Percentiles rank a stretch among this genome's conserved stretches.
These are phyloP conservation scores for Colistium nudipinnis DNA, from an alignment of 2,113 vertebrate genomes.

Conservation along the genomic window DNA sequence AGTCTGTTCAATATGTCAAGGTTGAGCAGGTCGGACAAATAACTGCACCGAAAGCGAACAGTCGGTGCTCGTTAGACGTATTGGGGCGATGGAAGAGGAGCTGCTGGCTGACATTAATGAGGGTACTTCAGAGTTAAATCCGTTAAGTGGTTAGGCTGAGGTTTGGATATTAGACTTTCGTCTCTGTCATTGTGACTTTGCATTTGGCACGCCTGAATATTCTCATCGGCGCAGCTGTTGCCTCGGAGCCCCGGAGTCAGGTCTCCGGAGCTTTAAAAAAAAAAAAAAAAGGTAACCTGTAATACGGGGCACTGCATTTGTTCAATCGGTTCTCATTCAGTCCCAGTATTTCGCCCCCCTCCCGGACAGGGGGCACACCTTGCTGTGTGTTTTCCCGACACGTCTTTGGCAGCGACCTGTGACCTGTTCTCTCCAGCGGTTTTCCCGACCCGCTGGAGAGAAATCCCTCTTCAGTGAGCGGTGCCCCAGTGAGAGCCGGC, in stretches of 20 bases:
- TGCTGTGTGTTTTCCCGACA: constrained; percentile 39
- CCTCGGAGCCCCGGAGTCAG: constrained; percentile 4
- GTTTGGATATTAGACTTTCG: constrained; percentile 27
- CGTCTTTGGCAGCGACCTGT: constrained; percentile 32
- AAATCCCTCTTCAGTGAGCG: constrained; percentile 44
- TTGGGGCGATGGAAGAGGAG: neutral
- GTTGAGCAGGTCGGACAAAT: neutral
- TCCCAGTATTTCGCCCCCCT: too few relatives aligned
- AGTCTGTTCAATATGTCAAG: neutral
- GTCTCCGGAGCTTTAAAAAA: constrained; percentile 15
- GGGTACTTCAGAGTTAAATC: constrained; percentile 34
- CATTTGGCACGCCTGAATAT: constrained; percentile 35
- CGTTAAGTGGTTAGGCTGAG: constrained; percentile 42
- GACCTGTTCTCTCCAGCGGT: constrained; percentile 29
- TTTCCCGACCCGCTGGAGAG: constrained; percentile 37
- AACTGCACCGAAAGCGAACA: neutral
- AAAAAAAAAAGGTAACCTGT: constrained; percentile 9
- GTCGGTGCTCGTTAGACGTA: neutral
- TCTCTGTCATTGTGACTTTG: constrained; percentile 52
- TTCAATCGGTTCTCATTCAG: neutral
- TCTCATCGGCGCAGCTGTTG: neutral
- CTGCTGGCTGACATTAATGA: constrained; percentile 15
- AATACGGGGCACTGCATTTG: neutral
- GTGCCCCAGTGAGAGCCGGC: constrained; percentile 36
- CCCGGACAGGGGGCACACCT: too few relatives aligned